Evolutionary conservation across 2,888 invertebrate species (phyloP), one percentile per base, ranked within the genome.

Genomic region (Oscheius sp.): DNA sequence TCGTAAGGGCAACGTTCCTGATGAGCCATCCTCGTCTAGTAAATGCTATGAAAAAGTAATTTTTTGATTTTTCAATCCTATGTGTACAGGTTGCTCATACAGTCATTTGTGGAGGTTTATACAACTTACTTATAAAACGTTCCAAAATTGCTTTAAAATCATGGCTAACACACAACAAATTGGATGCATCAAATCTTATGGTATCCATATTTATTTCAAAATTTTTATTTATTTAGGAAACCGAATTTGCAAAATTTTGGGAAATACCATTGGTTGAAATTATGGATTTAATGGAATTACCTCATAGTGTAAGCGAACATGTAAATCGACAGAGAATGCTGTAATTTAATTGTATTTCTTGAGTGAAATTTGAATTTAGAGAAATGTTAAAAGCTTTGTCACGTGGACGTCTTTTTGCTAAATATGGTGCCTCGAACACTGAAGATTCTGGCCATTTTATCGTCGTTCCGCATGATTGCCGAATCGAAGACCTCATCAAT

Each of bases 231-330:
- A 21, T 45, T 58, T 27, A 70, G 69, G 29, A 16, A n/a, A 59
- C 58, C 6, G 43, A 46, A 46, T 70, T 58, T 45, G 69, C 58
- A 9, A 23, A 70, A n/a, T 70, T 58, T 46, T 70, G 69, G 69
- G 23, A 41, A 16, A 56, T 70, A 41, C 55, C 53, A 9, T 45
- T 70, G 29, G 25, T 21, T 23, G 46, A 70, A 12, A 27, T 70
- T 18, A 21, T 70, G 13, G 23, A 21, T 12, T 41, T 70, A 12
- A 56, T 70, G 69, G 46, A 18, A 3, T 12, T 46, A n/a, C 56
- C 69, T 9, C 16, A 35, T 13, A 56, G n/a, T 27, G n/a, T 70
- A 12, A 21, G 16, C 12, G 58, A 6, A n/a, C 25, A 56, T 27
- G 41, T 70, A n/a, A 6, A 18, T 13, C 27, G 27, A 13, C 16